Evolutionary conservation across 2,797 vertebrate genomes (phyloP).

Genomic region (Linurgus olivaceus): DNA sequence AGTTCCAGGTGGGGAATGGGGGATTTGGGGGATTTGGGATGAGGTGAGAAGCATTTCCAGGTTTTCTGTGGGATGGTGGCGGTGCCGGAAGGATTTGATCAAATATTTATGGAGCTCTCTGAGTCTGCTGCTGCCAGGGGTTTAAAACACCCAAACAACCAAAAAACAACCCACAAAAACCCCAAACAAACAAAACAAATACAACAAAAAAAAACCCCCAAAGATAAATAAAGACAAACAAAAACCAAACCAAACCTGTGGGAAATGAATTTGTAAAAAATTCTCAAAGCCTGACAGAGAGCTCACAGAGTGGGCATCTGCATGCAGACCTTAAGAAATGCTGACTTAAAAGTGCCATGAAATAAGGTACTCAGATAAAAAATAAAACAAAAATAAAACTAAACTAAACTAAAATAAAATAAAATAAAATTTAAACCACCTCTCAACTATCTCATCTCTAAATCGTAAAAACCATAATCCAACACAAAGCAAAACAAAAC

Average conservation of each 20-base stretch:
- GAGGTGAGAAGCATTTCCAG: rapidly evolving
- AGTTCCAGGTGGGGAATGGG: rapidly evolving
- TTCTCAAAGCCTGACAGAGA: too few species aligned
- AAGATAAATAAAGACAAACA: background rate
- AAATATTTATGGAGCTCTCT: background rate
- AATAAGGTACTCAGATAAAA: too few species aligned
- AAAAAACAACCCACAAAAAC: rapidly evolving
- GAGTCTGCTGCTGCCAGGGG: background rate
- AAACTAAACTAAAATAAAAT: too few species aligned
- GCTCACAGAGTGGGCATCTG: too few species aligned
- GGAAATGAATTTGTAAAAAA: background rate
- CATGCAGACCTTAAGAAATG: too few species aligned
- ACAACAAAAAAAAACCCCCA: too few species aligned
- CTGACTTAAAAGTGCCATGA: too few species aligned
- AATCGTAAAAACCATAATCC: too few species aligned
- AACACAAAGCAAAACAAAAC: too few species aligned
- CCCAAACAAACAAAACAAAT: background rate
- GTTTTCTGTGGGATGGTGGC: background rate
- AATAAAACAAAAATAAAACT: too few species aligned
- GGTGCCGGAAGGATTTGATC: background rate
- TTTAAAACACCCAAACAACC: background rate
- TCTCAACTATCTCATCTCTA: too few species aligned
- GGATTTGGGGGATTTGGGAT: background rate
- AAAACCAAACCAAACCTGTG: background rate
- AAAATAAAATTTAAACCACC: too few species aligned